Evolutionary conservation across 2,797 vertebrate genomes (phyloP).

Genomic region (Silurus lanzhouensis): DNA sequence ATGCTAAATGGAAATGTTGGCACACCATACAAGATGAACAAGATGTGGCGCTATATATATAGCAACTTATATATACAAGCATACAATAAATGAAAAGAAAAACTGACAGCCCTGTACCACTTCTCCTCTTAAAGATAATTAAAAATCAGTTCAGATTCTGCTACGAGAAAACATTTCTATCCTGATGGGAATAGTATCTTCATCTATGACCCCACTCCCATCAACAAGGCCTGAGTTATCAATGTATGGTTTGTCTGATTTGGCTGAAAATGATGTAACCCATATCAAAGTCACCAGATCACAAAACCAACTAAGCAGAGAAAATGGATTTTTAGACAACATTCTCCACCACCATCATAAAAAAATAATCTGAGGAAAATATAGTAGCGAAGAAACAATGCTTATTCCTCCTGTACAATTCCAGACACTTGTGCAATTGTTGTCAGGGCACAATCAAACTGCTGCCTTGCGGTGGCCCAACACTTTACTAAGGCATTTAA

Average conservation of each 20-base stretch:
- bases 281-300: not conserved
- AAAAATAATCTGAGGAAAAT: not conserved
- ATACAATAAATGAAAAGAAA: not conserved
- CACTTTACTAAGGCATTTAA: not conserved
- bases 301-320: not conserved
- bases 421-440: not conserved
- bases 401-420: not conserved
- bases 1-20: slow-evolving; percentile 16
- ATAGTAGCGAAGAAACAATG: not conserved
- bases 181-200: not conserved
- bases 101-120: not conserved
- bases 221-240: too few relatives aligned
- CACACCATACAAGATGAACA: not conserved
- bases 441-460: not conserved
- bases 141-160: not conserved
- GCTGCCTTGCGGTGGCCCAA: not conserved
- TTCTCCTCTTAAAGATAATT: not conserved
- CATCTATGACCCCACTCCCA: too few relatives aligned
- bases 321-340: not conserved
- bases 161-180: not conserved
- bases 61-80: not conserved
- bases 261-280: not conserved
- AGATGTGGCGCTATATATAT: slow-evolving; percentile 2
- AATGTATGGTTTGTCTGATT: not conserved
- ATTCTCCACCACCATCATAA: not conserved